These are phyloP conservation scores for Alsophila aescularia DNA, from an alignment of 2,888 invertebrate genomes.

Conservation along the genomic window DNA sequence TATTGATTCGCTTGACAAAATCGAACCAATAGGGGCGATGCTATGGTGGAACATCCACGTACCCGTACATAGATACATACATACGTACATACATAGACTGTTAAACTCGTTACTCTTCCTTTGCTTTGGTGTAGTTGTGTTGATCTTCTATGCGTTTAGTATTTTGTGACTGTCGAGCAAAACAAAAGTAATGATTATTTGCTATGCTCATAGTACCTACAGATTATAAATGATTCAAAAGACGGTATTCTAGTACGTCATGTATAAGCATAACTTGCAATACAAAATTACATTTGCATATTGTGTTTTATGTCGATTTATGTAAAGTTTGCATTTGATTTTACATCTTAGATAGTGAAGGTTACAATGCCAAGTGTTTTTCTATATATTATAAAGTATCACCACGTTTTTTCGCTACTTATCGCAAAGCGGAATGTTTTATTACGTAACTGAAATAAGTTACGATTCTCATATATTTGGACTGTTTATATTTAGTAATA, in stretches of 20 bases:
- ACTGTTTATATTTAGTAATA: slow-evolving; percentile 55
- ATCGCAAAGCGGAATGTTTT: slow-evolving; percentile 27
- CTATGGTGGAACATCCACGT: no score
- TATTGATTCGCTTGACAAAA: no score
- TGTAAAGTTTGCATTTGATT: background rate
- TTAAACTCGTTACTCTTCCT: no score
- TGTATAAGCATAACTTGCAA: background rate
- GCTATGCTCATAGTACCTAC: background rate
- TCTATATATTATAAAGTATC: background rate
- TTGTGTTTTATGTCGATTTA: slow-evolving; percentile 7
- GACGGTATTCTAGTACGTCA: slow-evolving; percentile 3
- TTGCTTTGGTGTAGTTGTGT: no score
- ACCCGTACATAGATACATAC: no score
- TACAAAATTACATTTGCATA: slow-evolving; percentile 3
- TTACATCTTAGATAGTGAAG: no score
- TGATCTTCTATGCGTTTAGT: no score
- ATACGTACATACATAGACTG: no score
- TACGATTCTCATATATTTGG: slow-evolving; percentile 39
- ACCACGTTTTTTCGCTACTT: background rate
- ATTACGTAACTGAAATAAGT: slow-evolving; percentile 18
- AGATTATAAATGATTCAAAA: background rate
- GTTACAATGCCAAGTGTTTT: background rate
- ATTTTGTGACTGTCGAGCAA: no score
- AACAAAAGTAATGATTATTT: background rate
- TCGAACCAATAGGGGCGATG: no score